phyloP scores from a whole-genome alignment of 2,888 invertebrate species.

The Heliothis peltigera region DNA sequence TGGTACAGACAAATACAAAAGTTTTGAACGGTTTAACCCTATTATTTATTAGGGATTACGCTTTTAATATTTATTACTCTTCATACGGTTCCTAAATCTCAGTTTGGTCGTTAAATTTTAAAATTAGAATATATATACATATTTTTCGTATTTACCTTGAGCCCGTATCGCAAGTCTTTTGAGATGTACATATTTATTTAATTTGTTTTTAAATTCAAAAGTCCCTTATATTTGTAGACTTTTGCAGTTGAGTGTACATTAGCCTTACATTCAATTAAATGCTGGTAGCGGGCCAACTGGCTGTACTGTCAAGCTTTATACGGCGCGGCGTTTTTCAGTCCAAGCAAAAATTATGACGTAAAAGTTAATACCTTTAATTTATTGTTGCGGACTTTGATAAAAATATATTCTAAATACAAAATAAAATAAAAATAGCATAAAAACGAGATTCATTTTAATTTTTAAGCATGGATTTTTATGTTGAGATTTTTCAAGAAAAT shows the following conservation, averaged over 20 bases:
- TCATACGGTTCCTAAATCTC: too few species aligned
- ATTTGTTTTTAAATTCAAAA: background rate
- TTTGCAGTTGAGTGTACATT: slow-evolving; percentile 36
- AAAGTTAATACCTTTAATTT: slow-evolving; percentile 30
- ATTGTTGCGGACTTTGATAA: slow-evolving; percentile 14
- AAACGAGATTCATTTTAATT: background rate
- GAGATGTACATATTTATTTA: too few species aligned
- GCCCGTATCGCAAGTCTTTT: too few species aligned
- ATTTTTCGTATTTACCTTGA: too few species aligned
- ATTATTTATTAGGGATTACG: too few species aligned
- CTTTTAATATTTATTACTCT: too few species aligned
- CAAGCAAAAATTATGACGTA: slow-evolving; percentile 25
- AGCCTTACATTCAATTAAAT: slow-evolving; percentile 46
- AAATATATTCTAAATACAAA: background rate
- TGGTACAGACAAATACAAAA: slow-evolving; percentile 14
- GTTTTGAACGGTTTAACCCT: too few species aligned
- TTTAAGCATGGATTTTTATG: background rate
- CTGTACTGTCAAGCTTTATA: slow-evolving; percentile 31
- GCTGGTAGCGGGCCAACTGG: slow-evolving; percentile 56
- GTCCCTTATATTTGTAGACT: background rate
- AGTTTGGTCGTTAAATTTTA: too few species aligned
- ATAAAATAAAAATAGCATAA: background rate
- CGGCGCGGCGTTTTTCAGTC: slow-evolving; percentile 36
- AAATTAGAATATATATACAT: too few species aligned
- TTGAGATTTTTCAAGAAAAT: too few species aligned